Percentiles rank a stretch among this genome's conserved stretches.
phyloP scores from a whole-genome alignment of 2,113 vertebrate species.

The Prinia subflava region DNA sequence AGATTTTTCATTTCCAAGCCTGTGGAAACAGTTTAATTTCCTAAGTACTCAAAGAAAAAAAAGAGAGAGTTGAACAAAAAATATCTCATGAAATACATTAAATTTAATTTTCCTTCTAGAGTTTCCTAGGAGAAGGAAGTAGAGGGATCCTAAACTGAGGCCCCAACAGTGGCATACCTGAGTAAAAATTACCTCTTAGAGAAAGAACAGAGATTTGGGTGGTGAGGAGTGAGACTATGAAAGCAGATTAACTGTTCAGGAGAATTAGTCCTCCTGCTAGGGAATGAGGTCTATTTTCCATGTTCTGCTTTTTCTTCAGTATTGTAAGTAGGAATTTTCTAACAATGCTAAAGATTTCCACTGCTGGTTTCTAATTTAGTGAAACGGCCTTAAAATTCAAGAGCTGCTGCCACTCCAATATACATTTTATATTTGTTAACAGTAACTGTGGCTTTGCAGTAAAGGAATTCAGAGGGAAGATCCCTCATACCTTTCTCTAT shows the following conservation, averaged over 20 bases:
- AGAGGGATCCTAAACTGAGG: background rate
- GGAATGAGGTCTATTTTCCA: background rate
- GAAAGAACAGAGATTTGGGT: background rate
- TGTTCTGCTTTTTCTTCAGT: background rate
- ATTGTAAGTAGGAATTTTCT: background rate
- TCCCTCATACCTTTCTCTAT: background rate
- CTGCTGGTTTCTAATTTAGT: background rate
- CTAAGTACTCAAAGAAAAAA: background rate
- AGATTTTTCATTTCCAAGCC: background rate
- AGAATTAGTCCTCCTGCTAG: background rate
- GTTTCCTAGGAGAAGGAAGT: background rate
- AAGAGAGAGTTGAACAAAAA: background rate
- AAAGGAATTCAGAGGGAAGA: background rate
- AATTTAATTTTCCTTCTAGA: background rate
- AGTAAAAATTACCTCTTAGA: background rate
- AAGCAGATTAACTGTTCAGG: background rate
- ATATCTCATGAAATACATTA: background rate
- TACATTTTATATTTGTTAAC: background rate
- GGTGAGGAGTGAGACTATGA: background rate
- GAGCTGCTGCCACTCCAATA: background rate
- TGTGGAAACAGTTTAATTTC: background rate
- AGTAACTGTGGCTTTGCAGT: background rate
- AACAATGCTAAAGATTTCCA: background rate
- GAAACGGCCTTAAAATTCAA: slow-evolving; percentile 3
- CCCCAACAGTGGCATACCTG: background rate